Conservation (phyloP, 37 sponge, comb jelly and placozoan genomes). For the Halisarca cf. caerulea region DNA sequence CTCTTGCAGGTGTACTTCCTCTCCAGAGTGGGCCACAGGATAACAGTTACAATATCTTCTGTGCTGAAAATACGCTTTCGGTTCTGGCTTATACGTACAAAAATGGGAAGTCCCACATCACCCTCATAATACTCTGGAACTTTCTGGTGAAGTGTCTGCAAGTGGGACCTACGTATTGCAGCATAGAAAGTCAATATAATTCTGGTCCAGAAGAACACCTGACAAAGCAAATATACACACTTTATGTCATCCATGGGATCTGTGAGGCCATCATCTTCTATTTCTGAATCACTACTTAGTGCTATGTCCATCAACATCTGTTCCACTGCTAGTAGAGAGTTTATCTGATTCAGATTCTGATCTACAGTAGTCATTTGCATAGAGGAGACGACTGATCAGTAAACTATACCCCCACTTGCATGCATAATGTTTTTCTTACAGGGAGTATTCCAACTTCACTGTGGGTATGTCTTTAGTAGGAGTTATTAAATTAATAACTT, state of each 20-base stretch:
- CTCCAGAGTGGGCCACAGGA: slow-evolving; percentile 14
- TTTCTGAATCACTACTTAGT: too few species aligned
- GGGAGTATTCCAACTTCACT: background rate
- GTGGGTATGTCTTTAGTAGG: background rate
- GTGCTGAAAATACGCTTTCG: background rate
- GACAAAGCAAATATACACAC: background rate
- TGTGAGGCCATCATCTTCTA: background rate
- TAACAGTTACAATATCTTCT: slow-evolving; percentile 3
- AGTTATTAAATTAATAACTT: slow-evolving; percentile 4
- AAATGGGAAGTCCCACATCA: slow-evolving; percentile 23
- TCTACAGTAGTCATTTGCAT: background rate
- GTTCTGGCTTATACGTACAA: background rate
- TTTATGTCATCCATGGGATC: slow-evolving; percentile 20
- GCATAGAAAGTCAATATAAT: background rate
- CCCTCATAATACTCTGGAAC: background rate
- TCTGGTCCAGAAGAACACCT: background rate
- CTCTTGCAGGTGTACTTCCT: background rate
- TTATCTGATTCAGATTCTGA: background rate
- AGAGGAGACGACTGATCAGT: background rate
- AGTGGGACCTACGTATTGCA: background rate
- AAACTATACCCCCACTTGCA: too few species aligned
- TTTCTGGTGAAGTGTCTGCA: background rate
- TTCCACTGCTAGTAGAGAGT: slow-evolving; percentile 3
- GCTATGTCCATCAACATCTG: background rate
- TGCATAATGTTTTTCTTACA: too few species aligned